Conservation (phyloP, 2,797 vertebrate species). For the Halcyon smyrnensis region DNA sequence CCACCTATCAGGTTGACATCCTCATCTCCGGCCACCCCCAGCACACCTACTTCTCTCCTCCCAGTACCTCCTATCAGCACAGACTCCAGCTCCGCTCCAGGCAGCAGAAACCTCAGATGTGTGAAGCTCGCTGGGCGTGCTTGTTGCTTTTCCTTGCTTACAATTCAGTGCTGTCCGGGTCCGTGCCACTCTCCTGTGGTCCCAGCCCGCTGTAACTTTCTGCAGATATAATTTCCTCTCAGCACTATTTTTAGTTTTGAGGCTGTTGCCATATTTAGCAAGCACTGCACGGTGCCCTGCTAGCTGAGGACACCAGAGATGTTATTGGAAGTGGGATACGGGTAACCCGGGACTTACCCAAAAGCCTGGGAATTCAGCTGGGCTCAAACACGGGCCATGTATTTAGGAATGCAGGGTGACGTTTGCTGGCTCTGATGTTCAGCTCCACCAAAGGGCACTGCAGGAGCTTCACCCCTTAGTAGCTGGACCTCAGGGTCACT, state of each 20-base stretch:
- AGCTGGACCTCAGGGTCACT: not conserved
- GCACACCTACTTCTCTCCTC: not conserved
- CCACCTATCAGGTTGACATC: not conserved
- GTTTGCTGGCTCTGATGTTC: not conserved
- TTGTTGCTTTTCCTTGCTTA: not conserved
- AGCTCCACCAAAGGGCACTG: not conserved
- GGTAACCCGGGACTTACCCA: not conserved
- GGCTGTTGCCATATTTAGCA: conserved; percentile 49
- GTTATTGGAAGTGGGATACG: not conserved
- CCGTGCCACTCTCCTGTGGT: not conserved
- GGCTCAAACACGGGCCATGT: not conserved
- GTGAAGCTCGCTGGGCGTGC: not conserved
- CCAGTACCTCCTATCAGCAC: not conserved
- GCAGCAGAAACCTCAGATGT: not conserved
- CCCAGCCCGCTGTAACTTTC: not conserved
- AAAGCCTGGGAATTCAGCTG: not conserved
- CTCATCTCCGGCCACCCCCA: not conserved
- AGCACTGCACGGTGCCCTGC: not conserved
- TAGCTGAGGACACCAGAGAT: conserved; percentile 7
- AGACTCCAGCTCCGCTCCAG: not conserved
- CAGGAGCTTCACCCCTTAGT: not conserved
- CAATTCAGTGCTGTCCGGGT: not conserved
- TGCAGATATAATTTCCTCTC: not conserved
- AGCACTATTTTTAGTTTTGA: conserved; percentile 53
- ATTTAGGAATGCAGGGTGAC: not conserved